Percentiles rank a stretch among this genome's conserved stretches.
These are phyloP conservation scores for Paraescarpia echinospica DNA, from an alignment of 1,140 invertebrate genomes.

Conservation along the genomic window DNA sequence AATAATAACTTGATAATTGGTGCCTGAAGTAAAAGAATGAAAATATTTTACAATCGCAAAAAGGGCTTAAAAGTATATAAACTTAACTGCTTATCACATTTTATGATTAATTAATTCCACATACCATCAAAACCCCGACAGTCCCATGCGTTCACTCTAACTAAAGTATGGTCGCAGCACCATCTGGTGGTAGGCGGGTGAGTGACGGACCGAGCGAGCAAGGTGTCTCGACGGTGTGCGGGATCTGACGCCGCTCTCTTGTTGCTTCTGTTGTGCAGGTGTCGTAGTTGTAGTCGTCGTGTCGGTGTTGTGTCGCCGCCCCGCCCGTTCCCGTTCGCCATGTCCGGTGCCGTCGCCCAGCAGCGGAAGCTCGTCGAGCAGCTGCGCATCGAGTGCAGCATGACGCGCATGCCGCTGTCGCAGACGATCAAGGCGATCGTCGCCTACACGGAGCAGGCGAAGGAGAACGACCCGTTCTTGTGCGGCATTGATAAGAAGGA, in stretches of 20 bases:
- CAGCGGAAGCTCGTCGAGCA: slow-evolving; percentile 31
- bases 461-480: slow-evolving; percentile 28
- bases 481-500: slow-evolving; percentile 31
- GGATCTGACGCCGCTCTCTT: background rate
- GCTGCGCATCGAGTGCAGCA: slow-evolving; percentile 29
- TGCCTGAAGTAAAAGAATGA: background rate
- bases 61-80: too few relatives aligned
- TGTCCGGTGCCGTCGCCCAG: slow-evolving; percentile 11
- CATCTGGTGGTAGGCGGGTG: background rate
- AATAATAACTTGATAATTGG: background rate
- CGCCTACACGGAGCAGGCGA: slow-evolving; percentile 27
- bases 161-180: background rate
- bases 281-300: slow-evolving; percentile 3
- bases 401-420: slow-evolving; percentile 27
- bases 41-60: background rate
- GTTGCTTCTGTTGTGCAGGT: background rate
- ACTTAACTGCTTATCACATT: too few relatives aligned
- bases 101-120: too few relatives aligned
- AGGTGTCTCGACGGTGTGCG: background rate
- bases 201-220: background rate
- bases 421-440: slow-evolving; percentile 30
- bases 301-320: slow-evolving; percentile 2
- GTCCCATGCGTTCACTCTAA: background rate
- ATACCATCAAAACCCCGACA: background rate
- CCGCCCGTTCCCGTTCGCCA: background rate